Base-by-base conservation (phyloP, 2,113 vertebrate species). In the Willisornis vidua region DNA sequence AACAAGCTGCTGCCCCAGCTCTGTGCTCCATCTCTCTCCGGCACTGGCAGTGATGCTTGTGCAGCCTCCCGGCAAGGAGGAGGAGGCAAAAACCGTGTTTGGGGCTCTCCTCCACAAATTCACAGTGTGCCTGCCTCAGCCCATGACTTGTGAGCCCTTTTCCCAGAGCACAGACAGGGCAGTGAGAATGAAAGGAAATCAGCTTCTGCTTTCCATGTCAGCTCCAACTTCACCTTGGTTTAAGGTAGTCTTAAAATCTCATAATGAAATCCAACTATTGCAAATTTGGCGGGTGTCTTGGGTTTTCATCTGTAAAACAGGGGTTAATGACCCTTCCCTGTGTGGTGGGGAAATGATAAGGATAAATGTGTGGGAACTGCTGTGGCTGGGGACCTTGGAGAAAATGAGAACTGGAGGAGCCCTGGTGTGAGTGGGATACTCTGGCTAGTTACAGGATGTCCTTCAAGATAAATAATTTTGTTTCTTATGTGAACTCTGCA, bases 381-480 rank as follows among this genome's bases (percentile, higher is more conserved):
- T 86, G 78, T 70, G 66, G 54, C 82, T 54, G 5, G 13, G 31
- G 13, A 87, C 48, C 26, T 48, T 7, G 2, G 43, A 85, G 85
- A 89, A 95, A 93, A 94, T 82, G 84, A 89, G 73, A 72, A 67
- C 29, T 78, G 73, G 48, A 95, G 85, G 61, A 94, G 45, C 31
- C 67, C 51, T 67, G 48, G 18, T 93, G 74, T 0, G 12, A 90
- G 58, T 4, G 0, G 65, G 65, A 37, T 81, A 24, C 39, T 77
- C 33, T 78, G 1, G 61, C 52, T 95, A 84, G 90, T 91, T 93
- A 68, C 68, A 93, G 72, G 83, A 81, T 84, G 73, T 96, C 88
- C 90, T 95, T 92, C 79, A 96, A 93, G 65, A 90, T 49, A 81
- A 92, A 75, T 83, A 80, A 68, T 93, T 93, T 73, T 85, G 57